phyloP scores from a whole-genome alignment of 2,113 vertebrate genomes.

The Tringa solitaria region DNA sequence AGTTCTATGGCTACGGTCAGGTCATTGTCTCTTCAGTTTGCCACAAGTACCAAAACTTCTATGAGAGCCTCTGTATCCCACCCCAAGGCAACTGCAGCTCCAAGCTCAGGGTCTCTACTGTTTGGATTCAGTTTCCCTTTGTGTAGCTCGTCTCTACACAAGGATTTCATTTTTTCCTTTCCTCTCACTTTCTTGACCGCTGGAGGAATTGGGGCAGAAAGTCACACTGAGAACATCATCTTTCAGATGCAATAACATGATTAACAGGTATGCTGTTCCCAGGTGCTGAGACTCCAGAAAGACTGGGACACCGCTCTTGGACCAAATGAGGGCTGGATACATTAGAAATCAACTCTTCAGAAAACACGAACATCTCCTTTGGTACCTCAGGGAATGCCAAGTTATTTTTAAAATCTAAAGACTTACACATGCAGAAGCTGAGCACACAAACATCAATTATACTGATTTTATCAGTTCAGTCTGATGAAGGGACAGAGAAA shows the following conservation, averaged over 20 bases:
- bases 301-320: not conserved
- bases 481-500: not conserved
- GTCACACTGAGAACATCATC: not conserved
- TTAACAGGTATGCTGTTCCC: not conserved
- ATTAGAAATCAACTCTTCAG: not conserved
- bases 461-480: not conserved
- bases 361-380: not conserved
- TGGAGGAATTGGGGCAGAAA: not conserved
- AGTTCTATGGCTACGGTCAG: accelerated
- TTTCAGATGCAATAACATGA: not conserved
- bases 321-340: not conserved
- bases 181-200: not conserved
- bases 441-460: not conserved
- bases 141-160: not conserved
- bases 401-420: not conserved
- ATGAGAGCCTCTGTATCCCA: not conserved
- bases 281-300: not conserved
- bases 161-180: not conserved
- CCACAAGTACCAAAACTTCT: not conserved
- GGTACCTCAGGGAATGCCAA: not conserved
- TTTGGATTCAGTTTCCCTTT: not conserved
- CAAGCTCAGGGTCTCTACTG: not conserved
- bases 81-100: not conserved
- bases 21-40: not conserved
- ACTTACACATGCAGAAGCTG: not conserved